Base-by-base conservation (phyloP, 2,888 invertebrate genomes). In the Paralinhomoeus sp. region DNA sequence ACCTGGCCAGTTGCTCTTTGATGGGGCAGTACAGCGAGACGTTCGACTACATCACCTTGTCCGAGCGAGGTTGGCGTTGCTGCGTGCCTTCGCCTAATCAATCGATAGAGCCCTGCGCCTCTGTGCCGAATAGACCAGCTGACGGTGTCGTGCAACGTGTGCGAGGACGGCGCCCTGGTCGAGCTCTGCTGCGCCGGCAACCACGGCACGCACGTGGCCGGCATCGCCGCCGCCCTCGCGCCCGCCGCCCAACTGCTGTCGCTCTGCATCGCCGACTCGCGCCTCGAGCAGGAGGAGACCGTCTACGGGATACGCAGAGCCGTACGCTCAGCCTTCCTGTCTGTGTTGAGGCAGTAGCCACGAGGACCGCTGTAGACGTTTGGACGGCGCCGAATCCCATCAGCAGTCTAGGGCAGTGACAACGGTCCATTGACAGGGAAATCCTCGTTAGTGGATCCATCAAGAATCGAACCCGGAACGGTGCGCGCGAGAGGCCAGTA, bases 151-250 rank as follows among this genome's bases (percentile, higher is more conserved):
- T 74, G 87, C 45, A 89, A 93, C 62, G 79, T 97, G 37, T 78
- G 85, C 57, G 78, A 85, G 53, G 75, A 78, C 18, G 93, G 93
- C 24, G 76, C 87, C 59, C 71, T 78, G 0, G 67, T 93, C 44
- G 91, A 97, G 68, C 75, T 97, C 41, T 87, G 85, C 44, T 80
- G 83, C 53, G 78, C 85, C 73, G 81, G 83, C 63, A 84, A 81
- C 42, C 97, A 97, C 65, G 97, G 91, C 24, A 91, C 91, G 0
- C 93, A 97, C 64, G 97, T 97, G 3, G 85, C 91, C 0, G 80
- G 84, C 12, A 97, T 97, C 54, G 83, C 91, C 1, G 76, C 89
- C 1, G 91, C 82, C 2, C 74, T 91, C 1, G 91, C 93, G 0
- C 93, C 93, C 0, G 93, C 91, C 31, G 91, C 93, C 2, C 81